These are phyloP conservation scores for Colletes gigas DNA, from an alignment of 1,140 invertebrate species.

Conservation along the genomic window DNA sequence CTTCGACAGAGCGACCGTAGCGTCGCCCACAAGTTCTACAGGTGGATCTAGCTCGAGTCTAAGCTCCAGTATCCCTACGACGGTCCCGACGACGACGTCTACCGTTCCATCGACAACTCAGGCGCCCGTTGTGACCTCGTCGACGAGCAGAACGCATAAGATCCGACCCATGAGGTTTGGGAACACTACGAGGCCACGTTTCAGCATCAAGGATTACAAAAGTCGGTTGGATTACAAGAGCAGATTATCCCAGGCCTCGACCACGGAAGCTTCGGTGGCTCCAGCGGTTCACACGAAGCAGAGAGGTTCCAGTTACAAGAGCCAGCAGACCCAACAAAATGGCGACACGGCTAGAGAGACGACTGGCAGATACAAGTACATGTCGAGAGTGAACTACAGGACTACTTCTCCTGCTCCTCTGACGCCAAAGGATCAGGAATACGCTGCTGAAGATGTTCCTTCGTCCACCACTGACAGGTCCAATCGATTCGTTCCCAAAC, in stretches of 20 bases:
- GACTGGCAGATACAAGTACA: slow-evolving; percentile 74
- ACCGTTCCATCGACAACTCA: slow-evolving; percentile 38
- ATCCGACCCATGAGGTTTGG: slow-evolving; percentile 72
- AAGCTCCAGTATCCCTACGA: not conserved
- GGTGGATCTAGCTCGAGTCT: not conserved
- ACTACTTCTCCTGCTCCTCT: slow-evolving; percentile 67
- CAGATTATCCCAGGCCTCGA: slow-evolving; percentile 61
- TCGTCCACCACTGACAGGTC: slow-evolving; percentile 65
- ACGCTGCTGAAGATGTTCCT: not conserved
- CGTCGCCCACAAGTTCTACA: slow-evolving; percentile 16
- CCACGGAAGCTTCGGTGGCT: slow-evolving; percentile 36
- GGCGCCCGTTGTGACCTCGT: not conserved
- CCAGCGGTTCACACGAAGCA: slow-evolving; percentile 40
- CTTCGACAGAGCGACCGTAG: slow-evolving; percentile 61
- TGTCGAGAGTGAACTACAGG: slow-evolving; percentile 70
- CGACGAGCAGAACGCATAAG: slow-evolving; percentile 66
- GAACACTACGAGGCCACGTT: slow-evolving; percentile 75
- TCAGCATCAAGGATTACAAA: slow-evolving; percentile 81
- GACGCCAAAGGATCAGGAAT: slow-evolving; percentile 44
- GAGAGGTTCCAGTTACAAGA: slow-evolving; percentile 48
- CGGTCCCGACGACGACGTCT: slow-evolving; percentile 43
- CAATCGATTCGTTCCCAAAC: slow-evolving; percentile 73
- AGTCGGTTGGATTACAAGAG: slow-evolving; percentile 77
- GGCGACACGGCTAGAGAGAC: slow-evolving; percentile 56
- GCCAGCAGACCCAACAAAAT: slow-evolving; percentile 40